Base-by-base conservation (phyloP, 1,140 invertebrate genomes). In the Leucophenga varia region DNA sequence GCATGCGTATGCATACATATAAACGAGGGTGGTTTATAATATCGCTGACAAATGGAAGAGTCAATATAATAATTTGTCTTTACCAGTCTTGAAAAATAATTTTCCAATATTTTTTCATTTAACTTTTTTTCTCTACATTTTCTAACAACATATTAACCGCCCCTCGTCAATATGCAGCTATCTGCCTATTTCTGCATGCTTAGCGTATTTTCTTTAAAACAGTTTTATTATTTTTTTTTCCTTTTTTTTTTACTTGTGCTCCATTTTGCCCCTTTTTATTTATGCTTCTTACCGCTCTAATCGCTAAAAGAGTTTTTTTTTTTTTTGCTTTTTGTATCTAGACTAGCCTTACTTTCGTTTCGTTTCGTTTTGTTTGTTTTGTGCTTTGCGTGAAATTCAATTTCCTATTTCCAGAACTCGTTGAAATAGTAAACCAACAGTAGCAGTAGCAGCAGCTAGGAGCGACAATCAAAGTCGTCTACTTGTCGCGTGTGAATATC, bases 141-240 rank as follows among this genome's bases (percentile, higher is more conserved):
- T n/a, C n/a, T n/a, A n/a, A n/a, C n/a, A n/a, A n/a, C n/a, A n/a
- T n/a, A n/a, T n/a, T n/a, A n/a, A n/a, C n/a, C n/a, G n/a, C n/a
- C n/a, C n/a, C n/a, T n/a, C n/a, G n/a, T n/a, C n/a, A n/a, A n/a
- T n/a, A n/a, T n/a, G n/a, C n/a, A n/a, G n/a, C n/a, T n/a, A n/a
- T 18, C 8, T 4, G 35, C 10, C 17, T 19, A 6, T 17, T 37
- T 37, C 16, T 37, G 16, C 18, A 54, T 54, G 63, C n/a, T n/a
- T n/a, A n/a, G 63, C 63, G 61, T 67, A 65, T 63, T 67, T 67
- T 52, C 51, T 56, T 59, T 57, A 59, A 64, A 59, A 68, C 54
- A 58, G 63, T 67, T 67, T 68, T 67, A 63, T 68, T 68, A 68
- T 58, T 46, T 68, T 54, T 30, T 30, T 30, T n/a, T 8, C 12